phyloP scores from a whole-genome alignment of 2,888 invertebrate genomes.

The Resseliella maxima region DNA sequence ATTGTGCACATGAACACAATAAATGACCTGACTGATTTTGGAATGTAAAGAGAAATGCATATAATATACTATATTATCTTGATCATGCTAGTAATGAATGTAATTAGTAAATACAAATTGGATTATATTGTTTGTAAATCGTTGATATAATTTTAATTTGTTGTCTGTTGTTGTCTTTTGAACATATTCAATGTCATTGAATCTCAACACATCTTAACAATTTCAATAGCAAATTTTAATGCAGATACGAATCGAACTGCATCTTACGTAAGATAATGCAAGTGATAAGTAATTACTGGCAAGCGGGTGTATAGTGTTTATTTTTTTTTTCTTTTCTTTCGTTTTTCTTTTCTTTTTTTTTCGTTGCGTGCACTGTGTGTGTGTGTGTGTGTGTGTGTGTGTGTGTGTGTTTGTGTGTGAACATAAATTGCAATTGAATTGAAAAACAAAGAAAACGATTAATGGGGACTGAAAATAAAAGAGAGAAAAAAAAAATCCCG shows the following conservation, averaged over 20 bases:
- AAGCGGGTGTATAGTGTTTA: too few relatives aligned
- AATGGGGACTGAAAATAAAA: not conserved
- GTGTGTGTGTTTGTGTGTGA: not conserved
- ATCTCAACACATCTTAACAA: too few relatives aligned
- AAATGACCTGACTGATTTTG: not conserved
- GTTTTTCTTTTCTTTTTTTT: not conserved
- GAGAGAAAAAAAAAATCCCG: not conserved
- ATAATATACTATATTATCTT: conserved; percentile 48
- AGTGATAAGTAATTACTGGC: not conserved
- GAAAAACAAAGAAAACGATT: not conserved
- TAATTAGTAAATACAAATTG: conserved; percentile 40
- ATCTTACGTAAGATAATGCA: too few relatives aligned
- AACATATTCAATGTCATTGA: not conserved
- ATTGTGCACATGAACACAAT: not conserved
- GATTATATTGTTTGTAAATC: conserved; percentile 41
- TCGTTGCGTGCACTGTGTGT: not conserved
- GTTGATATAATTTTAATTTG: conserved; percentile 44
- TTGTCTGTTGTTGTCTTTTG: not conserved
- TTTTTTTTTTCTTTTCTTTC: not conserved
- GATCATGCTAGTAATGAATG: conserved; percentile 33
- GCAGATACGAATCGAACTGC: not conserved
- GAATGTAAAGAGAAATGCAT: too few relatives aligned
- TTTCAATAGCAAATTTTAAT: not conserved
- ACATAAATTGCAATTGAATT: not conserved
- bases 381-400: not conserved